These are phyloP conservation scores for Saguinus midas DNA, from an alignment of 2,113 vertebrate species.

Conservation along the genomic window DNA sequence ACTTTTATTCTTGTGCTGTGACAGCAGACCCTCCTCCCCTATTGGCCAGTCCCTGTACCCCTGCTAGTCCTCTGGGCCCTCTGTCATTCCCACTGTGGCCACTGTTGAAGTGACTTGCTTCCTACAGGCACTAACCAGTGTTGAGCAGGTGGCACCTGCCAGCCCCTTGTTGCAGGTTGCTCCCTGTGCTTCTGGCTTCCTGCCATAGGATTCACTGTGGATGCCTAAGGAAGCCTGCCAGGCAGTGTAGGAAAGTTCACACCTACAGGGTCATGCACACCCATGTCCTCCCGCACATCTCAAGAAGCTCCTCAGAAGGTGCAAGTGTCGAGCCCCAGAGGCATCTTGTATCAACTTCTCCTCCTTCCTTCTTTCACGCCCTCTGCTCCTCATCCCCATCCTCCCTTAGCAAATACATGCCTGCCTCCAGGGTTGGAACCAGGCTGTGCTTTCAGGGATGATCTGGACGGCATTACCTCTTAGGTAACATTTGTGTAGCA, in stretches of 20 bases:
- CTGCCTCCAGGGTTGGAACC: background rate
- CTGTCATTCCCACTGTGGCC: background rate
- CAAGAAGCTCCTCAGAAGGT: background rate
- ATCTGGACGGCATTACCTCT: rapidly evolving
- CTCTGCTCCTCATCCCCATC: background rate
- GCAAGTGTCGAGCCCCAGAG: rapidly evolving
- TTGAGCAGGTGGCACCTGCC: background rate
- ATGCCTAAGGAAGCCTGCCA: background rate
- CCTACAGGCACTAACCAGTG: too few relatives aligned
- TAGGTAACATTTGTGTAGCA: background rate
- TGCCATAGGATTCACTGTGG: background rate
- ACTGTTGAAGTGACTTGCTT: background rate
- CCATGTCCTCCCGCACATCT: background rate
- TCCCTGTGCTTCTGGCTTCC: background rate
- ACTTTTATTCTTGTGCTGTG: background rate
- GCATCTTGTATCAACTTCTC: background rate
- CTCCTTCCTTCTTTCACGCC: background rate
- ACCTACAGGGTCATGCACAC: background rate
- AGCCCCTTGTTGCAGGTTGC: rapidly evolving
- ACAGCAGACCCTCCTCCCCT: background rate
- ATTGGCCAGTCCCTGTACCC: rapidly evolving
- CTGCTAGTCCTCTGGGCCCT: too few relatives aligned
- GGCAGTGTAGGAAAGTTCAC: background rate
- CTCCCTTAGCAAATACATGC: background rate
- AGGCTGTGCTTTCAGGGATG: background rate